These are phyloP conservation scores for Limenitis camilla DNA, from an alignment of 2,888 invertebrate species.

Conservation along the genomic window DNA sequence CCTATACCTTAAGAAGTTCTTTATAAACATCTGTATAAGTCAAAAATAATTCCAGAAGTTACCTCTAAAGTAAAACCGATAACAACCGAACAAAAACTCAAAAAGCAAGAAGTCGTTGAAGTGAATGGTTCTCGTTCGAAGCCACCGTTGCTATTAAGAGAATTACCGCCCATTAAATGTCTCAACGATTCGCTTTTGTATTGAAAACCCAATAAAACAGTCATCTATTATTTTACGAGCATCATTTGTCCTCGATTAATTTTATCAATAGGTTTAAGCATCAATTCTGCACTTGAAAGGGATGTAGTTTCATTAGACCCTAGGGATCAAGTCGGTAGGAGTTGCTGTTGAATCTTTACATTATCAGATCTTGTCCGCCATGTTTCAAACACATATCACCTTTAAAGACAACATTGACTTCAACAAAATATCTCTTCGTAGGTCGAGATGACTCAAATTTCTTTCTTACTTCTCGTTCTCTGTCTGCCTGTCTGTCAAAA, in stretches of 20 bases:
- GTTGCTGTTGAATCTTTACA: no score
- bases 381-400: no score
- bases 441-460: no score
- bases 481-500: no score
- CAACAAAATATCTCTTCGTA: no score
- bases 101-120: slow-evolving; percentile 13
- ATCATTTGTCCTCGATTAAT: slow-evolving; percentile 45
- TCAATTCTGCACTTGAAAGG: background rate
- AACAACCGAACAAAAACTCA: slow-evolving; percentile 8
- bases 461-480: no score
- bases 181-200: slow-evolving; percentile 46
- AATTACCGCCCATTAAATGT: slow-evolving; percentile 42
- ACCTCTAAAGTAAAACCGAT: slow-evolving; percentile 8
- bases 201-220: slow-evolving; percentile 47
- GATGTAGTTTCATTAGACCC: no score
- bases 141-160: slow-evolving; percentile 24
- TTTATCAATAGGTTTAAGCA: slow-evolving; percentile 31
- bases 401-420: no score
- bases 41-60: background rate
- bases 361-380: no score
- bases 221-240: slow-evolving; percentile 51
- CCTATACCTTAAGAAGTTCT: no score
- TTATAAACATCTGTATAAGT: background rate
- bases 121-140: slow-evolving; percentile 6
- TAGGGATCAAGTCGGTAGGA: no score